Percentiles rank a stretch among this genome's conserved stretches.
Evolutionary conservation across 2,888 invertebrate species (phyloP).

Genomic region (Ichneumoninae sp.): DNA sequence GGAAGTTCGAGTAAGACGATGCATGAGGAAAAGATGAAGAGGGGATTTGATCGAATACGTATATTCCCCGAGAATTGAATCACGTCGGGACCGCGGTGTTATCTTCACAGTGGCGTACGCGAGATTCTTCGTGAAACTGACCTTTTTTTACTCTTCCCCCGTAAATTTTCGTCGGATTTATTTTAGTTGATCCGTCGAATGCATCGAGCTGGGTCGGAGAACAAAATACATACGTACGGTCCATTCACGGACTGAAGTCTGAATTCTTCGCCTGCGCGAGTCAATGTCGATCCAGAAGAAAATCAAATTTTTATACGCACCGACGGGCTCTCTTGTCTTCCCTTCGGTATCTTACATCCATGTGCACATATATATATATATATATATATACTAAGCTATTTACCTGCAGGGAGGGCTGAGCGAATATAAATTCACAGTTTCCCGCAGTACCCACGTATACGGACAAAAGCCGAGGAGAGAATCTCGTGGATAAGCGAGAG

Average conservation of each 20-base stretch:
- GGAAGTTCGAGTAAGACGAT: constrained; percentile 4
- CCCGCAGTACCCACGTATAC: constrained; percentile 7
- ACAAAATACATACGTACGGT: neutral
- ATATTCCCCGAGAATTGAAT: constrained; percentile 38
- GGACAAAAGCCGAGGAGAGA: constrained; percentile 18
- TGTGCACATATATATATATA: neutral
- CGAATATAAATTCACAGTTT: constrained; percentile 27
- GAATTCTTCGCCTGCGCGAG: constrained; percentile 1
- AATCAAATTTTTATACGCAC: constrained; percentile 38
- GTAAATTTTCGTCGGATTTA: neutral
- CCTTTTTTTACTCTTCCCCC: neutral
- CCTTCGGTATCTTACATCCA: neutral
- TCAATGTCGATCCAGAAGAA: constrained; percentile 38
- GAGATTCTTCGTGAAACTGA: constrained; percentile 5
- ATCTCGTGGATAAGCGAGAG: constrained; percentile 29
- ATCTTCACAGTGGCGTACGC: neutral
- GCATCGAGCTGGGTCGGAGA: neutral
- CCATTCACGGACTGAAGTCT: neutral
- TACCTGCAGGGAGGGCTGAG: neutral
- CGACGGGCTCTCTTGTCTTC: neutral
- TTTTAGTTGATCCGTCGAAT: neutral
- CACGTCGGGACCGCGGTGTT: neutral
- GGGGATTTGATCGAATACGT: neutral
- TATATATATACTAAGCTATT: neutral
- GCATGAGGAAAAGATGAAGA: neutral